These are phyloP conservation scores for Cantharis nigra DNA, from an alignment of 2,888 invertebrate species.

Conservation along the genomic window DNA sequence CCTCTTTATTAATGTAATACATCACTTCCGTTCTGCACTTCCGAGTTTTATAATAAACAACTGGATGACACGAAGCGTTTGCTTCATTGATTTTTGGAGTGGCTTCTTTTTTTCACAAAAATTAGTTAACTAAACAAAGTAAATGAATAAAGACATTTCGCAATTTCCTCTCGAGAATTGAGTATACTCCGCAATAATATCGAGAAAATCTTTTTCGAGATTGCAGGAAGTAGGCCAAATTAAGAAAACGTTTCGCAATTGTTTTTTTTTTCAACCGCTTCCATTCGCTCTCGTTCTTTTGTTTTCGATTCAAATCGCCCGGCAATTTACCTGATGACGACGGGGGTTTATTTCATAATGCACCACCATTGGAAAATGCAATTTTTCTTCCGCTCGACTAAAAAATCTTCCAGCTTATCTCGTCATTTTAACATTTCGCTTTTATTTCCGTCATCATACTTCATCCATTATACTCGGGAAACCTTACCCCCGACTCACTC, in stretches of 20 bases:
- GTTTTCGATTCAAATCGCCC: neutral
- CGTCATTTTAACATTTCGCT: neutral
- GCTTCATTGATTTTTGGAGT: conserved; percentile 25
- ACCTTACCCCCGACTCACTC: neutral
- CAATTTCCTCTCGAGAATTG: neutral
- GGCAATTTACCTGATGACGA: neutral
- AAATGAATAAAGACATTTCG: neutral
- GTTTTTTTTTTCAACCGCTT: neutral
- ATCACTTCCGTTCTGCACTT: conserved; percentile 42
- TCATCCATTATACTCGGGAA: neutral
- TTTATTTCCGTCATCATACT: neutral
- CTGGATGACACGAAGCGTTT: conserved; percentile 22
- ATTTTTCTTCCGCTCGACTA: neutral
- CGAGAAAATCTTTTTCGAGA: neutral
- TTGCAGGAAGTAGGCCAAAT: neutral
- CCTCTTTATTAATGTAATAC: conserved; percentile 46
- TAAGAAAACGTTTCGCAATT: neutral
- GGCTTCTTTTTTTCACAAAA: neutral
- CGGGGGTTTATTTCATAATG: neutral
- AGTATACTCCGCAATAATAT: neutral
- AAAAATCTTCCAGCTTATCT: neutral
- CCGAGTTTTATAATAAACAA: conserved; percentile 37
- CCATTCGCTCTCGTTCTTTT: neutral
- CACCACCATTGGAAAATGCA: neutral
- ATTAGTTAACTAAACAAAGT: neutral